Percentiles rank a stretch among this genome's conserved stretches.
Evolutionary conservation across 1,140 invertebrate species (phyloP).

Genomic region (Apis laboriosa): DNA sequence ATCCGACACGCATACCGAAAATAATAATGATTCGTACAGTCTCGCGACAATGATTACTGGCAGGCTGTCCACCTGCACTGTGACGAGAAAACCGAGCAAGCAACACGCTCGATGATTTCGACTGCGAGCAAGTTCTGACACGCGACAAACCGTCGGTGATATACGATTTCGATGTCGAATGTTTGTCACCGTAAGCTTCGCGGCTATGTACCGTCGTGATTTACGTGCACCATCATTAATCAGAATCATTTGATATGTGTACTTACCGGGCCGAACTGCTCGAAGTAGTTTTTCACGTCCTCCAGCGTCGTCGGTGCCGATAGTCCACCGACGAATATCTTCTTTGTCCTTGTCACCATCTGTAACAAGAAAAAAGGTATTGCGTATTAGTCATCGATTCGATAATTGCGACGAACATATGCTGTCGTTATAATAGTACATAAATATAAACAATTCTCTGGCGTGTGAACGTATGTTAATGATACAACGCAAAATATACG

Average conservation of each 20-base stretch:
- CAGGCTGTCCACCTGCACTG: neutral
- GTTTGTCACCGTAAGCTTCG: slow-evolving; percentile 30
- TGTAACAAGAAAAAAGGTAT: slow-evolving; percentile 82
- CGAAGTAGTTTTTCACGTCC: slow-evolving; percentile 99
- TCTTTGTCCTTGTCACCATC: slow-evolving; percentile 99
- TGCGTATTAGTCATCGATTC: neutral
- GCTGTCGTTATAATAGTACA: too few species aligned
- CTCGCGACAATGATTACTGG: slow-evolving; percentile 33
- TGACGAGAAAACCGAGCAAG: slow-evolving; percentile 6
- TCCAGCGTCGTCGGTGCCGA: slow-evolving; percentile 99
- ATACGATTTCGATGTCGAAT: slow-evolving; percentile 30
- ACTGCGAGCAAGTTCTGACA: slow-evolving; percentile 8
- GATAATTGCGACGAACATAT: too few species aligned
- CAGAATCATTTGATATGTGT: slow-evolving; percentile 3
- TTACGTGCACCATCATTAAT: slow-evolving; percentile 2
- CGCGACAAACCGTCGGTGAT: slow-evolving; percentile 34
- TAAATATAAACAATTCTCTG: too few species aligned
- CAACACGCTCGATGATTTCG: slow-evolving; percentile 30
- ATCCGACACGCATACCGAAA: neutral
- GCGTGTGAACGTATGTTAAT: too few species aligned
- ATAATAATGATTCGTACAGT: slow-evolving; percentile 44
- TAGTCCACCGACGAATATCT: slow-evolving; percentile 99
- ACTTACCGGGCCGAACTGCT: slow-evolving; percentile 99
- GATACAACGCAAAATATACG: too few species aligned
- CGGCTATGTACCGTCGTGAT: neutral